Evolutionary conservation across 1,140 invertebrate species (phyloP).

Genomic region (Spodoptera litura): DNA sequence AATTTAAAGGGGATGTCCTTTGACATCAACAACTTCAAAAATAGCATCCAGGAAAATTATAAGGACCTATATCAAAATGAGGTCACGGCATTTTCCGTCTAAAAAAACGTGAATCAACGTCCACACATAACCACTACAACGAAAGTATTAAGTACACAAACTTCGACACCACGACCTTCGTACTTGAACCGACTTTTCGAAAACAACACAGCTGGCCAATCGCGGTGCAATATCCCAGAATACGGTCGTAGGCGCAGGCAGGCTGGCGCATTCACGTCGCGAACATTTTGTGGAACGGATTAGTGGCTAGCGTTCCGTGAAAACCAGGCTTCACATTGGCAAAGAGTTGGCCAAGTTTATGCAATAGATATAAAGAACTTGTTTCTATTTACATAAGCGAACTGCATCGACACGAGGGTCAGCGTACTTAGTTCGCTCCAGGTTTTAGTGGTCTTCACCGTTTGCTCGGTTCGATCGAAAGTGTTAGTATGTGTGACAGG

Average conservation of each 20-base stretch:
- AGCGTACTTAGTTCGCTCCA: constrained; percentile 59
- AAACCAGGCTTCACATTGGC: constrained; percentile 76
- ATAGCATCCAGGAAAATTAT: too few species aligned
- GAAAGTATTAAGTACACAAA: constrained; percentile 10
- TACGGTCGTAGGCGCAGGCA: constrained; percentile 64
- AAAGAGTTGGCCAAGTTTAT: constrained; percentile 77
- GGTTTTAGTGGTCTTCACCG: constrained; percentile 52
- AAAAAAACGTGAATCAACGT: not conserved
- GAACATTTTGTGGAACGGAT: constrained; percentile 76
- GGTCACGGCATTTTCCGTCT: not conserved
- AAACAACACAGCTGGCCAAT: constrained; percentile 12
- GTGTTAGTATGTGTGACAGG: constrained; percentile 67
- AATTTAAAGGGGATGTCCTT: too few species aligned
- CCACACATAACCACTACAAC: not conserved
- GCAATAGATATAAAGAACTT: constrained; percentile 80
- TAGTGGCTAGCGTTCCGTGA: constrained; percentile 75
- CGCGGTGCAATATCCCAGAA: constrained; percentile 60
- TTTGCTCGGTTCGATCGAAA: constrained; percentile 50
- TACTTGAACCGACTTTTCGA: constrained; percentile 52
- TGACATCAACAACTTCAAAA: too few species aligned
- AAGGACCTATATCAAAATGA: not conserved
- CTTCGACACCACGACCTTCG: constrained; percentile 45
- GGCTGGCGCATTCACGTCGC: constrained; percentile 60
- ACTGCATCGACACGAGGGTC: constrained; percentile 60
- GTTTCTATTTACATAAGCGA: constrained; percentile 77